These are phyloP conservation scores for Cynoglossus semilaevis DNA, from an alignment of 2,113 vertebrate species.

Conservation along the genomic window DNA sequence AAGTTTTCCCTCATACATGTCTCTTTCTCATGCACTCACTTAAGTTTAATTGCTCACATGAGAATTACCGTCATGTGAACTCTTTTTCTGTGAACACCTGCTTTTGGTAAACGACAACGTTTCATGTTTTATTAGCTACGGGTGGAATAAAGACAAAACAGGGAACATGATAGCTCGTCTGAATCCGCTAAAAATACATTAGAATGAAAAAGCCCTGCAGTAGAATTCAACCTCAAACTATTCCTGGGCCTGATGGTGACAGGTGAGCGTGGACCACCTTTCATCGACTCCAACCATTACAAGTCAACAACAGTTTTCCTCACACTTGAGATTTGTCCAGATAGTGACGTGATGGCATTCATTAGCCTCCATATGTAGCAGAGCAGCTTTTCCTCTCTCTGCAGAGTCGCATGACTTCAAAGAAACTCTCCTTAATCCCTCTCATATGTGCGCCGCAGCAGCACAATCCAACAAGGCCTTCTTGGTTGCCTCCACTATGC, in stretches of 20 bases:
- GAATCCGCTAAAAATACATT: constrained; percentile 23
- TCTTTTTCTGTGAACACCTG: constrained; percentile 4
- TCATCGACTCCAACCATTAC: constrained; percentile 20
- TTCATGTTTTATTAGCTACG: constrained; percentile 19
- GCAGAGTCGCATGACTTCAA: constrained; percentile 58
- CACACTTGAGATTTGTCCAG: constrained; percentile 51
- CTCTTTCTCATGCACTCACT: neutral
- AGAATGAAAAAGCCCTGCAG: constrained; percentile 26
- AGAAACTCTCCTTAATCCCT: constrained; percentile 61
- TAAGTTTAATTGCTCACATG: constrained; percentile 1
- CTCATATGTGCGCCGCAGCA: constrained; percentile 62
- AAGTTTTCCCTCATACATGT: constrained; percentile 8
- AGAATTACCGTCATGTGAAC: constrained; percentile 13
- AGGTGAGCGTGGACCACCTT: neutral
- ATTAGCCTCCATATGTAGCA: constrained; percentile 59
- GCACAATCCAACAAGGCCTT: constrained; percentile 35
- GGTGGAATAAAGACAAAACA: constrained; percentile 10
- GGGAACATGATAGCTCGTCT: constrained; percentile 11
- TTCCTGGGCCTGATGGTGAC: constrained; percentile 29
- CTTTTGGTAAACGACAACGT: constrained; percentile 7
- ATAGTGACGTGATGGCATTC: constrained; percentile 64
- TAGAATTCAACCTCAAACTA: constrained; percentile 27
- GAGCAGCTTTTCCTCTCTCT: constrained; percentile 9
- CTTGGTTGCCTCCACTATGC: constrained; percentile 49
- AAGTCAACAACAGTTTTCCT: constrained; percentile 19